A percentile compares a stretch with the other conserved stretches of the same genome.
Evolutionary conservation across 2,113 vertebrate species (phyloP).

Genomic region (Diadophis punctatus): DNA sequence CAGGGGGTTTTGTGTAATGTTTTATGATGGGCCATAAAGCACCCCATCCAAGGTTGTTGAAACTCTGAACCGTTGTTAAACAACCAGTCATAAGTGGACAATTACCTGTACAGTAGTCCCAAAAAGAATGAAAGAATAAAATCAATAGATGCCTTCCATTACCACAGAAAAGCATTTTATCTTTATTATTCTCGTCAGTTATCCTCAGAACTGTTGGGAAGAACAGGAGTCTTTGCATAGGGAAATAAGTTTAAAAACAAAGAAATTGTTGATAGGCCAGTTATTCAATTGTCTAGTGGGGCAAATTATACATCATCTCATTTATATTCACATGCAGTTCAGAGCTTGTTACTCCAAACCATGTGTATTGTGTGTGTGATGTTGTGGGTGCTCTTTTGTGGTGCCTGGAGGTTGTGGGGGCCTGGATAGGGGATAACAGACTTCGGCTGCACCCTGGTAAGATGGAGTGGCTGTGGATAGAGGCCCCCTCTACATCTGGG

Average conservation of each 20-base stretch:
- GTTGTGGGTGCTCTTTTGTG: neutral
- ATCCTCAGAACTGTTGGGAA: neutral
- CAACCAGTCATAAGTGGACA: neutral
- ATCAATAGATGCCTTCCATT: neutral
- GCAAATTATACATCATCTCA: constrained; percentile 1
- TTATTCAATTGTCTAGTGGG: constrained; percentile 12
- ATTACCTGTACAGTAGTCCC: neutral
- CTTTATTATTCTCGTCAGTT: neutral
- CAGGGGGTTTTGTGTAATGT: neutral
- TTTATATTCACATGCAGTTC: constrained; percentile 7
- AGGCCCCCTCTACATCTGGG: neutral
- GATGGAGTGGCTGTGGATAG: neutral
- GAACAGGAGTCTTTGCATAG: neutral
- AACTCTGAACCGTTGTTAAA: neutral
- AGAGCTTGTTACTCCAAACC: neutral
- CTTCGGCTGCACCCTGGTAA: neutral
- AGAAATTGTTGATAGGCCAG: neutral
- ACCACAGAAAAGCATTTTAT: neutral
- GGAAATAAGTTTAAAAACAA: neutral
- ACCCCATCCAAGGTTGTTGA: neutral
- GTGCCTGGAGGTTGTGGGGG: neutral
- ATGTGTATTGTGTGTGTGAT: neutral
- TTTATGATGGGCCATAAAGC: neutral
- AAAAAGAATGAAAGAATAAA: neutral
- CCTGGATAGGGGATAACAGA: neutral